Base-by-base conservation (phyloP, 2,888 invertebrate species). In the Eremobia ochroleuca region DNA sequence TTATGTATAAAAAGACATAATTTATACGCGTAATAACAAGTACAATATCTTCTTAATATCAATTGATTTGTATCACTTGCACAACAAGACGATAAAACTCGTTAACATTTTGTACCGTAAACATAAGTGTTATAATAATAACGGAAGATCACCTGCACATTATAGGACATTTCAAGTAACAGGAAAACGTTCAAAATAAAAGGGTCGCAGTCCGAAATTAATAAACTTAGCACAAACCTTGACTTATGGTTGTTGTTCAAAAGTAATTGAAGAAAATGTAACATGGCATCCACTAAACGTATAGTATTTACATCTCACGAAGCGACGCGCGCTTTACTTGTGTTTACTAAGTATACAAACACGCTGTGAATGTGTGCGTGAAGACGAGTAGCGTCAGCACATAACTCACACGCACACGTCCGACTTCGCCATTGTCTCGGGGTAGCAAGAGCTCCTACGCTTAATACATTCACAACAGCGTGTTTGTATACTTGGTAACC, bases 61-160 rank as follows among this genome's bases (percentile, higher is more conserved):
- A 46, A 46, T 65, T 25, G 18, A 70, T 59, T 43, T 25, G 31
- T 55, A 34, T 71, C n/a, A 71, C 21, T 46, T 59, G 25, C 28
- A 46, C 25, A 28, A 46, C 25, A 37, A 58, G 37, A 43, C 1
- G 55, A 31, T 21, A 40, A 55, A 73, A 52, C 3, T 15, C 6
- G 5, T 2, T 15, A 2, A 59, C 15, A 5, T 34, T 37, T 21
- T 68, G 6, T 31, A n/a, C 25, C 72, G 21, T 25, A 61, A 49
- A 52, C n/a, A 34, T 11, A 59, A 28, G 6, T 31, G 21, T 25
- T 15, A 21, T 11, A 21, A 74, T 46, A 37, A 9, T 34, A 61
- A 40, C 18, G n/a, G 13, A 55, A 37, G 4, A 28, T 40, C 52
- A 76, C 64, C 77, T 76, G 77, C 76, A 64, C 77, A 64, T 43